Conservation (phyloP, 2,113 vertebrate genomes). For the Tauraco erythrolophus region DNA sequence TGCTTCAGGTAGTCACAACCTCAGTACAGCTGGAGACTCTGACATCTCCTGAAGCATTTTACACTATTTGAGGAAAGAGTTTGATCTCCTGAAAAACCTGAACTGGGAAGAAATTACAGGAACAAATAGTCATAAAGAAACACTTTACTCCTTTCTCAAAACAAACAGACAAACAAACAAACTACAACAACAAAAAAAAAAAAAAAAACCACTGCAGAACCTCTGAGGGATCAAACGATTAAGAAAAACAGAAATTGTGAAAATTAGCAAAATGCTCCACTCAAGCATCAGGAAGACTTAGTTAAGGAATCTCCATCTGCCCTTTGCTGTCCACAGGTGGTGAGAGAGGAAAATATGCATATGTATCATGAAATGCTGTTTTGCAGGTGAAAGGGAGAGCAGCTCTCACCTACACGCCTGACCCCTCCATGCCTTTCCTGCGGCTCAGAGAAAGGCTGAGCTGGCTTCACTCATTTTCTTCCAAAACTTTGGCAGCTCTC, state of each 20-base stretch:
- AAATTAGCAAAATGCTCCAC: not conserved
- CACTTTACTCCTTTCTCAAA: not conserved
- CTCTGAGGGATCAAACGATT: not conserved
- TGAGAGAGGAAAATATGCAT: not conserved
- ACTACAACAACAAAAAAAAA: not conserved
- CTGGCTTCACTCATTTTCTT: not conserved
- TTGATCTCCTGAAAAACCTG: not conserved
- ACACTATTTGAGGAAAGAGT: not conserved
- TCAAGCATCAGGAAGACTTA: not conserved
- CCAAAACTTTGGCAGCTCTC: not conserved
- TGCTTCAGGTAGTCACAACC: not conserved
- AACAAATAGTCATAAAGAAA: not conserved
- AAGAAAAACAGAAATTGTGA: not conserved
- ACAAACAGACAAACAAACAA: not conserved
- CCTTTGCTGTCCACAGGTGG: not conserved
- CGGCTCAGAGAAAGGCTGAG: not conserved
- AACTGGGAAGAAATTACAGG: not conserved
- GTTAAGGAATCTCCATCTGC: not conserved
- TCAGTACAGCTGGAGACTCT: not conserved
- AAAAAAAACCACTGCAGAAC: no score
- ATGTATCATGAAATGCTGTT: not conserved
- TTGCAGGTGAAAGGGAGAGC: not conserved
- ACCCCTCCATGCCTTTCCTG: not conserved
- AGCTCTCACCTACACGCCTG: not conserved
- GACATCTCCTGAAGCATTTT: not conserved